Conservation (phyloP, 1,140 invertebrate genomes). For the Cataglyphis hispanica region DNA sequence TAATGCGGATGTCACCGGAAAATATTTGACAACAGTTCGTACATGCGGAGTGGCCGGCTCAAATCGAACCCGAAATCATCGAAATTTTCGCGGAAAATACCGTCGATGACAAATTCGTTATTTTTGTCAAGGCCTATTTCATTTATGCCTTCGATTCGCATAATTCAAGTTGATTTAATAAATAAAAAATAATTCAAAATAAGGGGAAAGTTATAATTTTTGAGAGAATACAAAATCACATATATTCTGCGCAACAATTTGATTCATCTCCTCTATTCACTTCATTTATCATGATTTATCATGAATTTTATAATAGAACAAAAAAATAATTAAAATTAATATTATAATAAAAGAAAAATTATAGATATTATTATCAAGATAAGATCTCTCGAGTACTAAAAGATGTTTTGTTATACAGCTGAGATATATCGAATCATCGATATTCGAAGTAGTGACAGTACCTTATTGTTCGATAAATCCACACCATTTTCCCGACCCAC, state of each 20-base stretch:
- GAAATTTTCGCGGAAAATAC: slow-evolving; percentile 50
- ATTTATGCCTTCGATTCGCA: neutral
- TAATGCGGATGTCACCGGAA: slow-evolving; percentile 77
- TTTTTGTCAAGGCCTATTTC: neutral
- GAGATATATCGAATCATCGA: neutral
- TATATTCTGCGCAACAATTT: neutral
- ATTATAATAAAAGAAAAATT: neutral
- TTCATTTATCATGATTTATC: neutral
- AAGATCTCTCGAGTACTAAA: no score
- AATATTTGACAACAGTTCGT: slow-evolving; percentile 78
- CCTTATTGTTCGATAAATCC: slow-evolving; percentile 24
- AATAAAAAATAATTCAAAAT: neutral
- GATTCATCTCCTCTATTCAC: neutral
- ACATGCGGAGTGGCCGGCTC: slow-evolving; percentile 25
- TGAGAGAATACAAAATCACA: neutral
- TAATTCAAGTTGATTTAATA: neutral
- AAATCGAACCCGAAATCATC: neutral
- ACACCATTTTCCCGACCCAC: slow-evolving; percentile 31
- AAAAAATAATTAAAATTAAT: neutral
- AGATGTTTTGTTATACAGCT: neutral
- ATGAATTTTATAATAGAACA: neutral
- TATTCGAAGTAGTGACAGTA: neutral
- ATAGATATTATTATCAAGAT: neutral
- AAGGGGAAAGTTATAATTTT: neutral
- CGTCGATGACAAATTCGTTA: neutral